These are phyloP conservation scores for Phenganax marumi DNA, from an alignment of 92 coral and sea anemone genomes.

Conservation along the genomic window DNA sequence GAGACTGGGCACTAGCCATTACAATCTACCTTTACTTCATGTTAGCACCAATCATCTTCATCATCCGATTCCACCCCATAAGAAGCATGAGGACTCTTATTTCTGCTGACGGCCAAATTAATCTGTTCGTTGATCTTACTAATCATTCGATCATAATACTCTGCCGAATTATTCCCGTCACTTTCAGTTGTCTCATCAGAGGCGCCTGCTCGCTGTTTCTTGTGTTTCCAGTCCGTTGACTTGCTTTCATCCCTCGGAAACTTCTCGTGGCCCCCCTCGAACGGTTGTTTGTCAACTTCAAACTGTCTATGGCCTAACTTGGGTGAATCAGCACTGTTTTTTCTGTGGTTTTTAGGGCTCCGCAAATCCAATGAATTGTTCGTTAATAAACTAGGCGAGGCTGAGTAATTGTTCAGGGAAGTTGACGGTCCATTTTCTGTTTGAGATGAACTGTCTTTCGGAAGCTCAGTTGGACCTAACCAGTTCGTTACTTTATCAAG, in stretches of 20 bases:
- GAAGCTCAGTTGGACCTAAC: too few relatives aligned
- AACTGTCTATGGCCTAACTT: background rate
- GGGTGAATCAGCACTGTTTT: background rate
- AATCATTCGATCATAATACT: constrained; percentile 87
- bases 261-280: background rate
- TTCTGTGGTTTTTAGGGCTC: background rate
- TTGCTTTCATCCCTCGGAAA: background rate
- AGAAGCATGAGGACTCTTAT: constrained; percentile 85
- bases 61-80: constrained; percentile 92
- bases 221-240: background rate
- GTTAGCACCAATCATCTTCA: constrained; percentile 94
- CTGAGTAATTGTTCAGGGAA: background rate
- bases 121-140: constrained; percentile 80
- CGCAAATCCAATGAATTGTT: background rate
- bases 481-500: too few relatives aligned
- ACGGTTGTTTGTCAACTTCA: background rate
- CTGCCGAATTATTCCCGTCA: constrained; percentile 12
- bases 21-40: background rate
- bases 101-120: constrained; percentile 74
- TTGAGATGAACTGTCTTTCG: too few relatives aligned
- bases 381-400: background rate
- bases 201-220: background rate
- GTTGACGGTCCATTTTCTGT: too few relatives aligned
- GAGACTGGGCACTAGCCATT: background rate
- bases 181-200: background rate